Conservation (phyloP, 2,113 vertebrate genomes). For the Amia ocellicauda region DNA sequence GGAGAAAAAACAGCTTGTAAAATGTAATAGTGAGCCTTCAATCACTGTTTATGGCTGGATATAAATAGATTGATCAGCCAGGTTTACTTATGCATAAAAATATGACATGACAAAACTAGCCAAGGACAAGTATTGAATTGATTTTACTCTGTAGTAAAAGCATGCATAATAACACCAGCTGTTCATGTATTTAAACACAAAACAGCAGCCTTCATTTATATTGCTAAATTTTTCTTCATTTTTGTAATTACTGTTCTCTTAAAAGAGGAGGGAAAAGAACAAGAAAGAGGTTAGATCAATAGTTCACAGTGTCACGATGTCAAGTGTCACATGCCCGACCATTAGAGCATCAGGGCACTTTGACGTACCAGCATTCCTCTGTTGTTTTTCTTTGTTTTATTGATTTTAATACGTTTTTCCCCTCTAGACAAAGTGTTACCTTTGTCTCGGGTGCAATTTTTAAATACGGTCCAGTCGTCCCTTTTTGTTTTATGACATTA, state of each 20-base stretch:
- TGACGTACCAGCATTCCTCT: no score
- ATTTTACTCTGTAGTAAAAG: conserved; percentile 39
- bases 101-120: conserved; percentile 38
- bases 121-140: conserved; percentile 31
- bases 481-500: conserved; percentile 42
- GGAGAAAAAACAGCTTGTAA: no score
- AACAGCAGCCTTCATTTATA: conserved; percentile 48
- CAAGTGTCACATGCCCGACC: no score
- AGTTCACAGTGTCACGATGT: conserved; percentile 27
- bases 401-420: no score
- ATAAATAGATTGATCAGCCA: conserved; percentile 3
- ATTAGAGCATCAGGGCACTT: no score
- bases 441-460: conserved; percentile 46
- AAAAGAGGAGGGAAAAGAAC: no score
- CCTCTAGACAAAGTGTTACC: conserved; percentile 33
- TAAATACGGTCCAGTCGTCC: conserved; percentile 43
- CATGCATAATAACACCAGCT: conserved; percentile 57
- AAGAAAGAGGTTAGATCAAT: conserved; percentile 43
- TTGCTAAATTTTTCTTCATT: conserved; percentile 57
- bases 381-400: no score
- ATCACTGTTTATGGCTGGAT: conserved; percentile 11
- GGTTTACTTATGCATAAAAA: conserved; percentile 3
- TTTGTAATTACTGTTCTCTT: conserved; percentile 51
- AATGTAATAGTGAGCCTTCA: conserved; percentile 10
- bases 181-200: conserved; percentile 64